Evolutionary conservation across 1,140 invertebrate species (phyloP).

Genomic region (Zaprionus davidi): DNA sequence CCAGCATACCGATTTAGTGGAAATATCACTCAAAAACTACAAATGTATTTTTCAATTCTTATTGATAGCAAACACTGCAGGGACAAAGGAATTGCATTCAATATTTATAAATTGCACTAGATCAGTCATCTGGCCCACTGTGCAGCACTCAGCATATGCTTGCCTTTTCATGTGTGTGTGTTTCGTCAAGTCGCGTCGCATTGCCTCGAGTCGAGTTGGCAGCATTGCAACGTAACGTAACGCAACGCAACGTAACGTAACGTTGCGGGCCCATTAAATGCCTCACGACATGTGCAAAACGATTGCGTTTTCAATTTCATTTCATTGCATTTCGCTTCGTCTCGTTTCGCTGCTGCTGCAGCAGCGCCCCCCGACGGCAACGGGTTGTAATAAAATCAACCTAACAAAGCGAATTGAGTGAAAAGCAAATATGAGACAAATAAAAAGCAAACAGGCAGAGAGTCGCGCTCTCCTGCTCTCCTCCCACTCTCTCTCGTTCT

Average conservation of each 20-base stretch:
- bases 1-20: too few species aligned
- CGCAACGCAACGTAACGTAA: background rate
- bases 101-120: too few species aligned
- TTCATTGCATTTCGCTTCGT: slow-evolving; percentile 63
- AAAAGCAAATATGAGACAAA: slow-evolving; percentile 82
- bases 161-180: background rate
- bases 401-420: slow-evolving; percentile 79
- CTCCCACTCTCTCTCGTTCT: background rate
- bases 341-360: background rate
- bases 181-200: slow-evolving; percentile 34
- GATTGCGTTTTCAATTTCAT: slow-evolving; percentile 82
- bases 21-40: too few species aligned
- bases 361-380: slow-evolving; percentile 33
- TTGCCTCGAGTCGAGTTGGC: slow-evolving; percentile 48
- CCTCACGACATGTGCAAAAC: slow-evolving; percentile 63
- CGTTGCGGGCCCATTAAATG: slow-evolving; percentile 58
- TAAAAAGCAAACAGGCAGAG: slow-evolving; percentile 70
- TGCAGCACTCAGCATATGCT: background rate
- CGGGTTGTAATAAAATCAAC: slow-evolving; percentile 73
- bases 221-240: slow-evolving; percentile 9
- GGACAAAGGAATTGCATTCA: too few species aligned
- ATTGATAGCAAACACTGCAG: too few species aligned
- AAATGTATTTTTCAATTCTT: too few species aligned
- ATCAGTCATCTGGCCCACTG: too few species aligned
- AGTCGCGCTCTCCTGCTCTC: slow-evolving; percentile 15